These are phyloP conservation scores for Carassius carassius DNA, from an alignment of 2,113 vertebrate genomes.

Conservation along the genomic window DNA sequence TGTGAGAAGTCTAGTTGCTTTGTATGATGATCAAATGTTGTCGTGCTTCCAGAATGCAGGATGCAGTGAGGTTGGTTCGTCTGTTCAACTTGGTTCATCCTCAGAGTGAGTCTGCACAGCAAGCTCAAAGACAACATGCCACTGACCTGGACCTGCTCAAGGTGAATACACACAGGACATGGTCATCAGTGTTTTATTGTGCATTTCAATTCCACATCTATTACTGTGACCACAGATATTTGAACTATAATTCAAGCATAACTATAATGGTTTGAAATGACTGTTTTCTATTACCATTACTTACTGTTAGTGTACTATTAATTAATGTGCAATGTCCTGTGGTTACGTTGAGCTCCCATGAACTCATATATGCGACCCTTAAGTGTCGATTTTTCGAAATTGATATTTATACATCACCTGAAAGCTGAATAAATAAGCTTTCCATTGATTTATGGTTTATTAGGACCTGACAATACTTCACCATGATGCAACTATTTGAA, in stretches of 20 bases:
- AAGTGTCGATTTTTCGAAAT: too few species aligned
- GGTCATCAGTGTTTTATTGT: neutral
- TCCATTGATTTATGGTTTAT: too few species aligned
- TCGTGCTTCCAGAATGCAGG: constrained; percentile 75
- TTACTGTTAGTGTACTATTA: too few species aligned
- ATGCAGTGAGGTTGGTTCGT: constrained; percentile 81
- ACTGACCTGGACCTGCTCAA: constrained; percentile 83
- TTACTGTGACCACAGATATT: constrained; percentile 18
- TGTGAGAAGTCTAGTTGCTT: too few species aligned
- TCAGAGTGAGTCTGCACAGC: constrained; percentile 83
- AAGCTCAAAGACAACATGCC: constrained; percentile 75
- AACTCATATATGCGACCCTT: too few species aligned
- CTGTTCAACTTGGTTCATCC: constrained; percentile 89
- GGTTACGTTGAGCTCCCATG: neutral
- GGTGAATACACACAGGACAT: constrained; percentile 69
- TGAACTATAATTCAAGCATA: neutral
- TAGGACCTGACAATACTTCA: too few species aligned
- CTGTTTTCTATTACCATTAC: neutral
- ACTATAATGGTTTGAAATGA: neutral
- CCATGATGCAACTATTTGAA: too few species aligned
- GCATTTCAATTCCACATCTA: neutral
- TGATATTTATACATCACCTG: too few species aligned
- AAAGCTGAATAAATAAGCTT: too few species aligned
- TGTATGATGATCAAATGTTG: neutral
- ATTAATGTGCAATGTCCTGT: neutral